Evolutionary conservation across 1,140 invertebrate genomes (phyloP).

Genomic region (Eumeta japonica): DNA sequence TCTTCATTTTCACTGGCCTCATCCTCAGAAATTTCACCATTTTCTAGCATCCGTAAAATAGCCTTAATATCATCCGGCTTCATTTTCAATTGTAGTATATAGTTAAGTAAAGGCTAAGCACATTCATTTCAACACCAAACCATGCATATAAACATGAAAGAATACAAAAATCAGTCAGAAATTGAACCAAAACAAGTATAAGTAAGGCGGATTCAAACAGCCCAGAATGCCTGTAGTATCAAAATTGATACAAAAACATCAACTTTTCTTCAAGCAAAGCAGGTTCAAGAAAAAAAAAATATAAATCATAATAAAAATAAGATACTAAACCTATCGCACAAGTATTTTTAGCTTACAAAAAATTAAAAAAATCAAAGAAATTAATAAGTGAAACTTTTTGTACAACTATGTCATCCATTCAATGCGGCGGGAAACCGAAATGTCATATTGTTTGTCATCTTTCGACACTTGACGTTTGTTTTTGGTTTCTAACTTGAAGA

Average conservation of each 20-base stretch:
- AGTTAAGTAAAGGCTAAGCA: constrained; percentile 25
- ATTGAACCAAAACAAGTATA: constrained; percentile 27
- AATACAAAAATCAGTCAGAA: constrained; percentile 24
- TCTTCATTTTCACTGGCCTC: constrained; percentile 2
- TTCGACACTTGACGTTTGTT: too few species aligned
- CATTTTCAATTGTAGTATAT: constrained; percentile 31
- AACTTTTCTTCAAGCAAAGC: constrained; percentile 30
- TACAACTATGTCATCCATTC: too few species aligned
- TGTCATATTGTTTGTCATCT: too few species aligned
- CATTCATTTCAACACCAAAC: constrained; percentile 26
- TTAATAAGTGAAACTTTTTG: too few species aligned
- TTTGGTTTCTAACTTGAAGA: too few species aligned
- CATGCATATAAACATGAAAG: constrained; percentile 23
- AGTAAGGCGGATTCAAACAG: constrained; percentile 29
- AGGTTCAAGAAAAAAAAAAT: constrained; percentile 26
- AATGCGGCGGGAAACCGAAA: too few species aligned
- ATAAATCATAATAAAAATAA: constrained; percentile 31
- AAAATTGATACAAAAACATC: constrained; percentile 21
- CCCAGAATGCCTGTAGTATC: constrained; percentile 29
- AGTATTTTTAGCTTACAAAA: constrained; percentile 19
- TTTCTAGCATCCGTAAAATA: constrained; percentile 11
- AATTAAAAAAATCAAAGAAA: too few species aligned
- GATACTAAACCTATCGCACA: constrained; percentile 31
- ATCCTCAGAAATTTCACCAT: constrained; percentile 5
- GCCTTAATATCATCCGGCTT: constrained; percentile 23